Evolutionary conservation across 2,113 vertebrate genomes (phyloP), one percentile per base, ranked within the genome.

Genomic region (Lutjanus erythropterus): DNA sequence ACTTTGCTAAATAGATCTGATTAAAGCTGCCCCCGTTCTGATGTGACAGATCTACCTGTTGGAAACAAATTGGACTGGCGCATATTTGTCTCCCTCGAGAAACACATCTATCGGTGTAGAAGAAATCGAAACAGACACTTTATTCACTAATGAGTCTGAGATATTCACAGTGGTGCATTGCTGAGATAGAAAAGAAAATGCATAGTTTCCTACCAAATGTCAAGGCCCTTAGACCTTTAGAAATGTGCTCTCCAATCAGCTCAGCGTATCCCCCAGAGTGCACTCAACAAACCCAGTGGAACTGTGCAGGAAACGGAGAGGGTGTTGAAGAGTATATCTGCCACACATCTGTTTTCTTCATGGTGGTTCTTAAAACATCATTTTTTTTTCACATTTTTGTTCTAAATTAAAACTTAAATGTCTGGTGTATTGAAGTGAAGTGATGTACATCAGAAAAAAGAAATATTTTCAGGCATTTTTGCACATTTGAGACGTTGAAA

Each of bases 151-250:
- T 83, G 66, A 85, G 62, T 23, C 59, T 35, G 46, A 68, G 44
- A 78, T 83, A 88, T 90, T 88, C 86, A 68, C 61, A 69, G 73
- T 19, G 58, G 58, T 61, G 71, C 21, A 55, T 78, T 35, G 18
- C 2, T 52, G 44, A 74, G 58, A 70, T 18, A 6, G 55, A 83
- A 82, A 27, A 62, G 53, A 77, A 80, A 77, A 81, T 44, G 27
- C 68, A 16, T 60, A 25, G 21, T 62, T 77, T 80, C 37, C 15
- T 41, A 27, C 21, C 35, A 25, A 27, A 49, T 49, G 80, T 83
- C 18, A 75, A 67, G 59, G 70, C 59, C 55, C 66, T 39, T 23
- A n/a, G 3, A 64, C 76, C 47, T 25, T 0, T 2, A 11, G 41
- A 64, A 62, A 75, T 27, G 1, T 55, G 42, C 76, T 55, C 76